phyloP scores from a whole-genome alignment of 2,888 invertebrate genomes.

The Dicranocentrus wangi region DNA sequence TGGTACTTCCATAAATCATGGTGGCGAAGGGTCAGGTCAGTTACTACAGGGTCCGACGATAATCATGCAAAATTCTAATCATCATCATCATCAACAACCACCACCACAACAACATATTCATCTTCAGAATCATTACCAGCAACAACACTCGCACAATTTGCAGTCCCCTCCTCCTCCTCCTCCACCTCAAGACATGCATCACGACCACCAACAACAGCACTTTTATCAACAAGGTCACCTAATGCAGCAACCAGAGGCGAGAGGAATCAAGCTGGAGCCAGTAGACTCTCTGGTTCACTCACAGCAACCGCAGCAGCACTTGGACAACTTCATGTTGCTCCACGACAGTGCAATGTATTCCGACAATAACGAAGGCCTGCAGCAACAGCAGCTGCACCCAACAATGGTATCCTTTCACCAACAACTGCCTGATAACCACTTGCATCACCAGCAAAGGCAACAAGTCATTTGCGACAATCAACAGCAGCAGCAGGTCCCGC shows the following conservation, averaged over 20 bases:
- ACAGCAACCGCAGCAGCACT: slow-evolving; percentile 46
- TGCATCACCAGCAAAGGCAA: slow-evolving; percentile 56
- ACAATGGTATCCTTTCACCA: slow-evolving; percentile 59
- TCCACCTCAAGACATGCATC: slow-evolving; percentile 55
- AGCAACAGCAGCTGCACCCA: slow-evolving; percentile 41
- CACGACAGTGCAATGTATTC: slow-evolving; percentile 58
- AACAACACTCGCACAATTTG: slow-evolving; percentile 31
- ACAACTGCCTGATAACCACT: slow-evolving; percentile 44
- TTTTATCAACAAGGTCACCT: slow-evolving; percentile 58
- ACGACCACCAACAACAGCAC: slow-evolving; percentile 56
- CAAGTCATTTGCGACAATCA: slow-evolving; percentile 64
- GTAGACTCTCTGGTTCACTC: slow-evolving; percentile 58
- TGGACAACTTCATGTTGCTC: slow-evolving; percentile 57
- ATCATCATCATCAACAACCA: slow-evolving; percentile 27
- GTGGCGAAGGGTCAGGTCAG: slow-evolving; percentile 58
- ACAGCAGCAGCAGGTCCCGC: slow-evolving; percentile 46
- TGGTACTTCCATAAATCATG: slow-evolving; percentile 40
- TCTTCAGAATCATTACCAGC: slow-evolving; percentile 33
- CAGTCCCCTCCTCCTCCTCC: slow-evolving; percentile 49
- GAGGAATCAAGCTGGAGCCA: slow-evolving; percentile 54
- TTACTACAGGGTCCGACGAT: slow-evolving; percentile 67
- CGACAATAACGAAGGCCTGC: slow-evolving; percentile 54
- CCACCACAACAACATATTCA: slow-evolving; percentile 44
- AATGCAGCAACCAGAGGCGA: slow-evolving; percentile 35
- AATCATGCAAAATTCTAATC: slow-evolving; percentile 68